A percentile compares a stretch with the other conserved stretches of the same genome.
phyloP scores from a whole-genome alignment of 2,113 vertebrate genomes.

The Donacobius atricapilla region DNA sequence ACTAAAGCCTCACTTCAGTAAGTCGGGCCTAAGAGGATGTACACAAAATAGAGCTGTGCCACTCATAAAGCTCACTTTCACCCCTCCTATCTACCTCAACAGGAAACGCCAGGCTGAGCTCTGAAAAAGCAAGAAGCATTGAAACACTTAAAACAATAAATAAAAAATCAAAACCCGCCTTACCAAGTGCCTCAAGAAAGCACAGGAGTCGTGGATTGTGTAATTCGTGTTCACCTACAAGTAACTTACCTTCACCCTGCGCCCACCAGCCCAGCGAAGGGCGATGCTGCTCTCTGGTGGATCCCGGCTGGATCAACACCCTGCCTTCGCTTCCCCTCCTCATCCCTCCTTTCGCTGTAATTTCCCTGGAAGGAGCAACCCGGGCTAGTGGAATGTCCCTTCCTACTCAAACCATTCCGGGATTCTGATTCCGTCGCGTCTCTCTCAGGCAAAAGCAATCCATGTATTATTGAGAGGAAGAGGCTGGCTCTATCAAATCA shows the following conservation, averaged over 20 bases:
- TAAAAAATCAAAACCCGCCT: background rate
- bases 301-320: rapidly evolving
- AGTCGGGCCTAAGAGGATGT: background rate
- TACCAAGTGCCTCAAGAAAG: rapidly evolving
- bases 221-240: rapidly evolving
- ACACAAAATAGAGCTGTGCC: rapidly evolving
- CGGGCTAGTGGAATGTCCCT: background rate
- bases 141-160: background rate
- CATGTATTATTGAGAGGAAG: background rate
- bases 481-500: background rate
- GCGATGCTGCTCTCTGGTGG: background rate
- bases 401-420: rapidly evolving
- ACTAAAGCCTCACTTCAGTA: background rate
- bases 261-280: background rate
- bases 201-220: rapidly evolving
- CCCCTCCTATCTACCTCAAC: no score
- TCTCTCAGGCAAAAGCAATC: background rate
- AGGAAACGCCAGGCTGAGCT: background rate
- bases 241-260: rapidly evolving
- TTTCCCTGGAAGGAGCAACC: background rate
- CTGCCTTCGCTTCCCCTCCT: background rate
- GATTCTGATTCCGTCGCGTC: background rate
- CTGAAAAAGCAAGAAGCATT: background rate
- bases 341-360: rapidly evolving
- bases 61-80: background rate